Conservation (phyloP, 2,797 vertebrate species). For the Argentina silus region DNA sequence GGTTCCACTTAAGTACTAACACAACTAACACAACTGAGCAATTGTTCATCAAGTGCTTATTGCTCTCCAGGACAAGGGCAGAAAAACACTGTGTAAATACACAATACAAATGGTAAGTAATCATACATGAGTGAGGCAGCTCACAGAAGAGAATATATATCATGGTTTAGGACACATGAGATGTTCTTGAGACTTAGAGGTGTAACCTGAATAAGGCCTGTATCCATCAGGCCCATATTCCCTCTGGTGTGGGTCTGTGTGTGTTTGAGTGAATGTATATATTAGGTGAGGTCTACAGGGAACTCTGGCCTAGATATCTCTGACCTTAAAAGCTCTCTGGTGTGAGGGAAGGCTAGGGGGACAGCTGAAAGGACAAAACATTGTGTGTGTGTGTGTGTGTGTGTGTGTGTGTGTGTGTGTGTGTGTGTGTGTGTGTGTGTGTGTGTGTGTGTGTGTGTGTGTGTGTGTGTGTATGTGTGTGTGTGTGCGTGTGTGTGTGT, state of each 20-base stretch:
- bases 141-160: background rate
- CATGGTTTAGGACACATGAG: background rate
- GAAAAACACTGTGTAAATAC: no score
- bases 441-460: background rate
- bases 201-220: background rate
- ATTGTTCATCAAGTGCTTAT: no score
- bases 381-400: background rate
- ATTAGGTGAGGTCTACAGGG: background rate
- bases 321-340: slow-evolving; percentile 3
- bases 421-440: background rate
- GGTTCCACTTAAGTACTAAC: no score
- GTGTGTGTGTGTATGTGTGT: background rate
- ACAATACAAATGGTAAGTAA: no score
- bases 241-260: background rate
- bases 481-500: background rate
- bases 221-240: slow-evolving; percentile 2
- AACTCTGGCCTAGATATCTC: slow-evolving; percentile 4
- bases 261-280: background rate
- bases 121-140: background rate
- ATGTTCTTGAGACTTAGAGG: background rate
- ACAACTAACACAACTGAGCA: no score
- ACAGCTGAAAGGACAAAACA: slow-evolving; percentile 5
- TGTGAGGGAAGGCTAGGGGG: background rate
- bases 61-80: no score
- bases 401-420: background rate